These are phyloP conservation scores for Cataglyphis cursor DNA, from an alignment of 2,888 invertebrate species.

Conservation along the genomic window DNA sequence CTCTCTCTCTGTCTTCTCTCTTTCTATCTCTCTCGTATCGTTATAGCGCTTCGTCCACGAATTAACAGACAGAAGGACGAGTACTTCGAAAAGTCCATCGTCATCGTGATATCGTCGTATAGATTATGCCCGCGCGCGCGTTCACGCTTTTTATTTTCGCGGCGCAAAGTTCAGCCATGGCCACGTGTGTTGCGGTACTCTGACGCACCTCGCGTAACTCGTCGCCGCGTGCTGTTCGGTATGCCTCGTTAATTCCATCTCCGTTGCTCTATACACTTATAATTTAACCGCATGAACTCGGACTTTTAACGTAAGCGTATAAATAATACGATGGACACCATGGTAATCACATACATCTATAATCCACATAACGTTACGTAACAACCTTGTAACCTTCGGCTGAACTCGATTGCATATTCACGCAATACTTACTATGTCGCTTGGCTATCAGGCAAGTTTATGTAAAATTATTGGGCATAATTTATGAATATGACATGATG, in stretches of 20 bases:
- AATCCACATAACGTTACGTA: neutral
- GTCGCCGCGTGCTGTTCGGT: neutral
- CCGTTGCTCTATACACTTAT: neutral
- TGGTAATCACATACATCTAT: neutral
- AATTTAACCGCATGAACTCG: neutral
- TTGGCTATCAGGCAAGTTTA: neutral
- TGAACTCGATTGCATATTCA: conserved; percentile 10
- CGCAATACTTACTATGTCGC: neutral
- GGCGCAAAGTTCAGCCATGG: conserved; percentile 59
- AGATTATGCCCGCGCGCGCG: conserved; percentile 25
- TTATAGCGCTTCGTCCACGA: neutral
- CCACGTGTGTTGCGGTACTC: conserved; percentile 45
- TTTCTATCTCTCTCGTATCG: neutral
- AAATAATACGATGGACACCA: conserved; percentile 21
- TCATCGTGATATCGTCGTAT: conserved; percentile 60
- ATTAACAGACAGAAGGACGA: neutral
- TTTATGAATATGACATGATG: conserved; percentile 6
- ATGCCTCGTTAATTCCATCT: conserved; percentile 5
- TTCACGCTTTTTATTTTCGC: conserved; percentile 56
- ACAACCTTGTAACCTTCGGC: conserved; percentile 1
- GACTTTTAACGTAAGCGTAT: conserved; percentile 15
- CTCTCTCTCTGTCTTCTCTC: neutral
- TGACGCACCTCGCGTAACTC: conserved; percentile 26
- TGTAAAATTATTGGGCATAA: conserved; percentile 4
- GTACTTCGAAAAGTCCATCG: conserved; percentile 65